A percentile compares a stretch with the other conserved stretches of the same genome.
phyloP scores from a whole-genome alignment of 2,888 invertebrate species.

The Apamea sordens region DNA sequence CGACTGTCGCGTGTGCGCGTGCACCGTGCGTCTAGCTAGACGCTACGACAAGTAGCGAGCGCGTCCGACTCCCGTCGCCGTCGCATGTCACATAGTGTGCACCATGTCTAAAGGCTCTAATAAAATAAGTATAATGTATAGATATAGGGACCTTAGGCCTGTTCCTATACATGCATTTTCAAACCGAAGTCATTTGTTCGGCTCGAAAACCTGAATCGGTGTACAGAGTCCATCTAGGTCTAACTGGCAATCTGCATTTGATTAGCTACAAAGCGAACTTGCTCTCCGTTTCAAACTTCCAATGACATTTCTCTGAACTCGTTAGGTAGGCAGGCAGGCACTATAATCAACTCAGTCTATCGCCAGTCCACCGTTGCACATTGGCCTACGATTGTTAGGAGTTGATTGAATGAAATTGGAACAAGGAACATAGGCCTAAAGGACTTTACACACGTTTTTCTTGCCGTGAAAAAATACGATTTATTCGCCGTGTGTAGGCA shows the following conservation, averaged over 20 bases:
- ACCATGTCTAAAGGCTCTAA: neutral
- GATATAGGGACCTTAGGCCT: neutral
- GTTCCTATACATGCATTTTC: neutral
- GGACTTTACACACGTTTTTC: too few relatives aligned
- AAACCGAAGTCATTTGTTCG: neutral
- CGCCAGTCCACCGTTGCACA: neutral
- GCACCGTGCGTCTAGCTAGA: neutral
- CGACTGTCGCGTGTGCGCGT: neutral
- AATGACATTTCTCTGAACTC: slow-evolving; percentile 4
- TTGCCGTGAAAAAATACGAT: too few relatives aligned
- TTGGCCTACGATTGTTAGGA: neutral
- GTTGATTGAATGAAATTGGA: neutral
- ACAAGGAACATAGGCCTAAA: too few relatives aligned
- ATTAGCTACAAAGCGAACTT: slow-evolving; percentile 36
- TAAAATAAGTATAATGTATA: neutral
- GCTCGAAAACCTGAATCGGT: neutral
- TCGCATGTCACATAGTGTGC: neutral
- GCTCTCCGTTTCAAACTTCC: slow-evolving; percentile 1
- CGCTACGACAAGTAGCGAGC: neutral
- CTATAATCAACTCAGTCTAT: slow-evolving; percentile 3
- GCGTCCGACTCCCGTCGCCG: neutral
- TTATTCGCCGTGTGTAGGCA: too few relatives aligned
- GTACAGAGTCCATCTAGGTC: neutral
- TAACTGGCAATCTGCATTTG: slow-evolving; percentile 8
- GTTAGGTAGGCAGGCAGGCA: neutral